Conservation (phyloP, 1,140 invertebrate species). For the Wiebesia pumilae region DNA sequence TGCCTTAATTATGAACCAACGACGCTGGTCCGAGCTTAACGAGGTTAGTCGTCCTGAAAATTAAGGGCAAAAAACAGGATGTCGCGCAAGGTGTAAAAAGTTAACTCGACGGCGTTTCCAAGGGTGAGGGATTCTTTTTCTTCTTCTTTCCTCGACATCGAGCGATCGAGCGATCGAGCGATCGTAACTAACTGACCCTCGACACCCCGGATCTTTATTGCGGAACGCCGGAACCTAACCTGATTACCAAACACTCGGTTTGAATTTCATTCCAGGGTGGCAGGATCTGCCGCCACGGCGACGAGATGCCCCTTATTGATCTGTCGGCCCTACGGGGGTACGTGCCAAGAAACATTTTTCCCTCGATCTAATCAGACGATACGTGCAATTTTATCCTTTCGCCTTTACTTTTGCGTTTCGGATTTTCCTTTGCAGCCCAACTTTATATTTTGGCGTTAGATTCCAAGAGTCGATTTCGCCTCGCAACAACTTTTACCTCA, state of each 20-base stretch:
- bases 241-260: conserved; percentile 29
- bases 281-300: not conserved
- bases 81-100: too few relatives aligned
- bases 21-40: conserved; percentile 20
- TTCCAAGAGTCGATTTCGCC: not conserved
- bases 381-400: conserved; percentile 19
- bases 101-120: too few relatives aligned
- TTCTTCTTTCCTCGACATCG: not conserved
- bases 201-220: not conserved
- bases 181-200: too few relatives aligned
- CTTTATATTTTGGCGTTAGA: too few relatives aligned
- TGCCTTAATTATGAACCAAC: conserved; percentile 53
- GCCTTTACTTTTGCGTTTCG: not conserved
- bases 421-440: conserved; percentile 3
- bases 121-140: too few relatives aligned
- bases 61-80: conserved; percentile 4
- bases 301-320: conserved; percentile 50
- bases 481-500: not conserved
- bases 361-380: conserved; percentile 15
- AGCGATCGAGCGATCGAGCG: too few relatives aligned
- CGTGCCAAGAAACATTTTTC: conserved; percentile 20
- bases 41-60: conserved; percentile 46
- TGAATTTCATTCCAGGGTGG: conserved; percentile 12
- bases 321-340: not conserved
- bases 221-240: conserved; percentile 33